Evolutionary conservation across 1,140 invertebrate genomes (phyloP), one percentile per base, ranked within the genome.

Genomic region (Caenorhabditis brenneri): DNA sequence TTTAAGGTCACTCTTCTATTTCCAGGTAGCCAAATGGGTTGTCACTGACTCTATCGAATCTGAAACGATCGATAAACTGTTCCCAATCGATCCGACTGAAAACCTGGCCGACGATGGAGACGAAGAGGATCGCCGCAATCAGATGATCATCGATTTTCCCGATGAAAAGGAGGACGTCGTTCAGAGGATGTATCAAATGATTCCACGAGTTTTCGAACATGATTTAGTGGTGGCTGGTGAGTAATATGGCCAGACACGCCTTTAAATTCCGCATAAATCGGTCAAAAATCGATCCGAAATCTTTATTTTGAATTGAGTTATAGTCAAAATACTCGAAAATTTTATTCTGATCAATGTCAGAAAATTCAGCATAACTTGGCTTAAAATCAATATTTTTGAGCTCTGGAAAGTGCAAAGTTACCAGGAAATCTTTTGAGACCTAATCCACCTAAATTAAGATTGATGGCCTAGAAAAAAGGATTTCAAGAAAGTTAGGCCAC

Each of bases 171-270:
- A 74, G 24, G 22, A 9, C 4, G 36, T 74, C 7, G 22, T 74
- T 12, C 29, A 15, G n/a, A 74, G 65, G n/a, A 74, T 74, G 65
- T 74, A 74, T 74, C 65, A 74, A 24, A 74, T 74, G 33, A 74
- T 74, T 46, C 65, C 65, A 15, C 29, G 65, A 24, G 65, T 74
- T 46, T 74, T 74, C 36, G 65, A 74, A 24, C 65, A 74, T 31
- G 65, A 74, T 42, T 31, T 74, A 19, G 65, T 74, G 4, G 65
- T 74, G 5, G 65, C 65, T 27, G 65, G 65, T 74, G n/a, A 24
- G 65, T 74, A 31, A 10, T 46, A 27, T 42, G 39, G 5, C 39
- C 5, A 55, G 9, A 2, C 24, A 55, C 10, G 0, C n/a, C n/a
- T n/a, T n/a, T n/a, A n/a, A n/a, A n/a, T n/a, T n/a, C n/a, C n/a